Base-by-base conservation (phyloP, 2,797 vertebrate species). In the Pogoniulus pusillus region DNA sequence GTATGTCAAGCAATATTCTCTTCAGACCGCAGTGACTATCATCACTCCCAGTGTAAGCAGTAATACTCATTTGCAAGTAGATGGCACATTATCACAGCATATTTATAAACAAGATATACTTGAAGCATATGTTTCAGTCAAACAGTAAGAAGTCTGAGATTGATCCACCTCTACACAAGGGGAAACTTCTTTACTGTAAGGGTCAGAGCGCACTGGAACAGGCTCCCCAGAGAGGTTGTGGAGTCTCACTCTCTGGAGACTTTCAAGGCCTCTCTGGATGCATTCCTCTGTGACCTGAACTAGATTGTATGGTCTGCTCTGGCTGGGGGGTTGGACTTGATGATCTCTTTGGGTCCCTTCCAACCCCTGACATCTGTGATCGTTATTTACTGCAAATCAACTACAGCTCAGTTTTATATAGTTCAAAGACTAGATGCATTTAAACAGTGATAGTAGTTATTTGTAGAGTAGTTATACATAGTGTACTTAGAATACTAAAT, bases 61-160 rank as follows among this genome's bases (percentile, higher is more conserved):
- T 84, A 93, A 94, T 91, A 43, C 55, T 16, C 12, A 66, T 79
- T 92, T 92, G 80, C 81, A 96, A 94, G 91, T 83, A 93, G 91
- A 88, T 86, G 91, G 83, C 85, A 93, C 27, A 94, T 95, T 83
- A 91, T 65, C 81, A 88, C 86, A 88, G 64, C 47, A 47, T 57
- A 88, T 90, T 91, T 87, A 75, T 85, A 85, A 95, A 83, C 37
- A 89, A 87, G 58, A 65, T 59, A 59, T 27, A 73, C 32, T 91
- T 73, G 64, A 86, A 84, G 84, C 3, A 1, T 68, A 74, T 47
- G 37, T 77, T 37, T 59, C 72, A 39, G 37, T 62, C 51, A 58
- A 55, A 74, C 5, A 81, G 60, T 19, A 72, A 68, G 45, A 86
- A 3, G 0, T 54, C 27, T 57, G 55, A 90, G 51, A 70, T n/a